Percentiles rank a stretch among this genome's conserved stretches.
phyloP scores from a whole-genome alignment of 2,797 vertebrate species.

The Coccyzus lansbergi region DNA sequence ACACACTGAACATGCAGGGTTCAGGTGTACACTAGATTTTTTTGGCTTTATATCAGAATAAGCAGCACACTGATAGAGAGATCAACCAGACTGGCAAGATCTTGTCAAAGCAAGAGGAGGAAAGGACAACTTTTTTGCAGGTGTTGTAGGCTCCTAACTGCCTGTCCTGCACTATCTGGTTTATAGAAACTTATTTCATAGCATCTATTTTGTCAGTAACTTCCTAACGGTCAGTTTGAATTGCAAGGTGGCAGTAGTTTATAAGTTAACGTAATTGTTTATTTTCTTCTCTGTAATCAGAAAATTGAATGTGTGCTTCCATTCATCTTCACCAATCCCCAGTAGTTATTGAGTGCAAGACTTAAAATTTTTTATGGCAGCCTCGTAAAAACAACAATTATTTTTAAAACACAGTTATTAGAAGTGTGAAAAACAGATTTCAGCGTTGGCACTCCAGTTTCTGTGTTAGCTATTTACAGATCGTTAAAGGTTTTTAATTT shows the following conservation, averaged over 20 bases:
- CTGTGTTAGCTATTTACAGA: background rate
- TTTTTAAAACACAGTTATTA: background rate
- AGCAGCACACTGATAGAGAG: background rate
- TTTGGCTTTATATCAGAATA: background rate
- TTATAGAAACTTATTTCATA: background rate
- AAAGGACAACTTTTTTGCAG: background rate
- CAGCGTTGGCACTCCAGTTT: background rate
- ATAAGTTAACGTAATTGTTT: background rate
- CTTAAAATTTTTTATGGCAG: background rate
- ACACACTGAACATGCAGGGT: background rate
- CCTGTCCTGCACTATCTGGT: background rate
- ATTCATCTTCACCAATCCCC: background rate
- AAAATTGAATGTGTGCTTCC: background rate
- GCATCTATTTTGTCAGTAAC: background rate
- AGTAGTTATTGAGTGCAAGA: background rate
- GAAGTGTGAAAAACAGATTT: background rate
- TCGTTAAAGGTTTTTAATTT: background rate
- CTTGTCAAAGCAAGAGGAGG: background rate
- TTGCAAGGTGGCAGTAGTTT: background rate
- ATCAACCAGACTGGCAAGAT: background rate
- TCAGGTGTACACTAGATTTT: background rate
- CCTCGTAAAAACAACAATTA: background rate
- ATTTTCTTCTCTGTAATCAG: background rate
- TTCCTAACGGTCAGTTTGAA: background rate
- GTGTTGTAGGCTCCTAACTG: background rate